Evolutionary conservation across 2,888 invertebrate species (phyloP).

Genomic region (Coelinius sp.): DNA sequence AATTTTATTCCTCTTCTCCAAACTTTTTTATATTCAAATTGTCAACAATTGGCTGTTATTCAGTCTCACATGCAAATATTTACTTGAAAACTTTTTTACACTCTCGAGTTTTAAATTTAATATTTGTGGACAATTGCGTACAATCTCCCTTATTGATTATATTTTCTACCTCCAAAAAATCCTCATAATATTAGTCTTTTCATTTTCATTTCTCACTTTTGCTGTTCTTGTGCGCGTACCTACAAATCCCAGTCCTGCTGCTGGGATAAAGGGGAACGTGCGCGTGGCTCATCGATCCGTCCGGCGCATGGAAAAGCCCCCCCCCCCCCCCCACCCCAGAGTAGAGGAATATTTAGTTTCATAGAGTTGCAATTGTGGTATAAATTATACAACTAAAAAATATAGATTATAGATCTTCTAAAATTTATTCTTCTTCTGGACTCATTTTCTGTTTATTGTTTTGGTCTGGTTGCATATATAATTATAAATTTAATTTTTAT

Average conservation of each 20-base stretch:
- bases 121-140: neutral
- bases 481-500: too few relatives aligned
- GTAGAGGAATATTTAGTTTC: constrained; percentile 2
- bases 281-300: constrained; percentile 40
- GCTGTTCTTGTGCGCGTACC: constrained; percentile 14
- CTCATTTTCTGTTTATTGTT: constrained; percentile 61
- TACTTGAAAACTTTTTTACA: neutral
- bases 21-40: neutral
- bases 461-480: constrained; percentile 58
- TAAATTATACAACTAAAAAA: too few relatives aligned
- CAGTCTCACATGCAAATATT: neutral
- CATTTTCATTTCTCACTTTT: constrained; percentile 29
- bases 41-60: neutral
- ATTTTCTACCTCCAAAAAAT: constrained; percentile 13
- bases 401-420: too few relatives aligned
- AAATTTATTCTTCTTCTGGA: too few relatives aligned
- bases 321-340: too few relatives aligned
- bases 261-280: constrained; percentile 36
- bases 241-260: constrained; percentile 32
- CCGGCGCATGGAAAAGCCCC: constrained; percentile 36
- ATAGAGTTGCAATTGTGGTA: neutral
- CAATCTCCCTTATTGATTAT: neutral
- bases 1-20: neutral
- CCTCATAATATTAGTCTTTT: neutral
- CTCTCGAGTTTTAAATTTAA: neutral